phyloP scores from a whole-genome alignment of 2,113 vertebrate species.

The Turnix velox region DNA sequence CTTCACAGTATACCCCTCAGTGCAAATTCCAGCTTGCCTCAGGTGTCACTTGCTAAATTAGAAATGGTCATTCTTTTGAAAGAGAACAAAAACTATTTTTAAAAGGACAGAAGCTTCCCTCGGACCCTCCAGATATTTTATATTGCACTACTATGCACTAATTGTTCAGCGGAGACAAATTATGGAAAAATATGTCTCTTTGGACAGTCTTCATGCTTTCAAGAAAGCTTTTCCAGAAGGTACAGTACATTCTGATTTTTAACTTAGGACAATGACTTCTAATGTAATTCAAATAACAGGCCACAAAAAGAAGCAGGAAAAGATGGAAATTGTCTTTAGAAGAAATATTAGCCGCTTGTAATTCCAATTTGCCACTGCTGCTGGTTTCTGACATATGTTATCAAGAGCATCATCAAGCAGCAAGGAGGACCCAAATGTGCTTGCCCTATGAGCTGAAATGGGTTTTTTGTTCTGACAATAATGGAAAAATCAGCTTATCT shows the following conservation, averaged over 20 bases:
- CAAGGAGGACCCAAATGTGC: neutral
- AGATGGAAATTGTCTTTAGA: neutral
- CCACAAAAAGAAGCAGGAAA: neutral
- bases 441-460: neutral
- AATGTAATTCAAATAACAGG: neutral
- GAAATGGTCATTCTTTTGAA: neutral
- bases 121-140: neutral
- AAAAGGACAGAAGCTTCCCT: neutral
- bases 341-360: neutral
- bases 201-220: neutral
- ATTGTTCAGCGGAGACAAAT: neutral
- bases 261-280: neutral
- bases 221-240: neutral
- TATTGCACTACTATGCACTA: neutral
- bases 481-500: neutral
- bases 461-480: neutral
- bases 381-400: neutral
- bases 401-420: neutral
- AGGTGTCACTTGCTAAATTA: neutral
- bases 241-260: neutral
- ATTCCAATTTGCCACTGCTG: neutral
- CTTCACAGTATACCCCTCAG: neutral
- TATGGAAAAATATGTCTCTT: neutral
- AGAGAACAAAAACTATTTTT: neutral
- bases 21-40: neutral